A percentile compares a stretch with the other conserved stretches of the same genome.
Evolutionary conservation across 2,113 vertebrate genomes (phyloP).

Genomic region (Cryptomyrus ogoouensis): DNA sequence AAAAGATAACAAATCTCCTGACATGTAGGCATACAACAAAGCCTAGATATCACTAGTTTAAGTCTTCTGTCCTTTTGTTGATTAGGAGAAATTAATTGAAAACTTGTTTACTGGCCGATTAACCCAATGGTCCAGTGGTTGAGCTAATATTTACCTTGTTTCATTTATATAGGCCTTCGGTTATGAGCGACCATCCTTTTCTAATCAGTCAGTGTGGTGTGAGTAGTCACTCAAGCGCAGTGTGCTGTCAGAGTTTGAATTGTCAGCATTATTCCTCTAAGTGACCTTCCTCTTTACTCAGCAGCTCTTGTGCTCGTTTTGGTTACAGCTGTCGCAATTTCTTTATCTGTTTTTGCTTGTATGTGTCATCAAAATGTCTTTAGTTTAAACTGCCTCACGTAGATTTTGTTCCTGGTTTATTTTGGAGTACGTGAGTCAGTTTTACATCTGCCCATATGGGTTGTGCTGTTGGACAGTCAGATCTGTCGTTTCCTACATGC

Average conservation of each 20-base stretch:
- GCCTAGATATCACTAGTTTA: neutral
- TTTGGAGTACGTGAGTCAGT: neutral
- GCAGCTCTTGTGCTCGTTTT: neutral
- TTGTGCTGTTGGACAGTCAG: neutral
- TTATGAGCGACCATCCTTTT: neutral
- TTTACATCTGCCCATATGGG: neutral
- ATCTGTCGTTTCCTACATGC: neutral
- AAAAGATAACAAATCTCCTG: neutral
- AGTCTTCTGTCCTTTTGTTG: neutral
- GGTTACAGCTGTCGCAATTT: neutral
- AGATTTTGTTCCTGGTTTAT: neutral
- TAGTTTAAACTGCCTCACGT: neutral
- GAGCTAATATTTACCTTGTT: constrained; percentile 13
- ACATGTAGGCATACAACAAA: neutral
- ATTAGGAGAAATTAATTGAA: neutral
- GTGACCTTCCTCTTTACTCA: neutral
- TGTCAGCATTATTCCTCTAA: neutral
- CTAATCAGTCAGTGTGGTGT: neutral
- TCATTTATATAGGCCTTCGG: neutral
- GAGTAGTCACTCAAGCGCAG: too few species aligned
- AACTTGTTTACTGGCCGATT: neutral
- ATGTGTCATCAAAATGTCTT: neutral
- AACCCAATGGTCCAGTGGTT: neutral
- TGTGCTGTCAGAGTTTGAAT: neutral
- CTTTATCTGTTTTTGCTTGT: neutral